Evolutionary conservation across 1,140 invertebrate genomes (phyloP).

Genomic region (Trichonephila inaurata): DNA sequence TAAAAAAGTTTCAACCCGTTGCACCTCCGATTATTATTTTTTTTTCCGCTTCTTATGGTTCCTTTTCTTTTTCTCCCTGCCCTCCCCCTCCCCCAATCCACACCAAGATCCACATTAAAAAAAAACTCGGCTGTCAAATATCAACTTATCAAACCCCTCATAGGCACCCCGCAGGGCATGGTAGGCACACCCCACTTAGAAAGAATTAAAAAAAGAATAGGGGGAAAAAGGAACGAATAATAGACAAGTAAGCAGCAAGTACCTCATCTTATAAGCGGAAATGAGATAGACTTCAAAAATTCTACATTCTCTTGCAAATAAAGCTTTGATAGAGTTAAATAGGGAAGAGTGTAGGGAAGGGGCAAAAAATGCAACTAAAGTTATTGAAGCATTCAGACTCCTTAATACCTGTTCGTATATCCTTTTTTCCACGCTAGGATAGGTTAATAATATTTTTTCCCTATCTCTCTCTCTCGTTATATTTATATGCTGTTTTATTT

Average conservation of each 20-base stretch:
- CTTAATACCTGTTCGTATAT: conserved; percentile 55
- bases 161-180: not conserved
- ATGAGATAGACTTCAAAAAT: conserved; percentile 66
- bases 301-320: conserved; percentile 51
- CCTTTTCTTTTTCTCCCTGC: not conserved
- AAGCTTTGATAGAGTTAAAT: conserved; percentile 1
- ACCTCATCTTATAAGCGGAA: conserved; percentile 46
- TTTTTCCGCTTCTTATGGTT: too few relatives aligned
- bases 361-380: not conserved
- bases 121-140: conserved; percentile 18
- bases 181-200: not conserved
- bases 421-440: conserved; percentile 40
- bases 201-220: not conserved
- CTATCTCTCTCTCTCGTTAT: not conserved
- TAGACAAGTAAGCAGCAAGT: not conserved
- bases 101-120: not conserved
- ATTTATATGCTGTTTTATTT: conserved; percentile 41
- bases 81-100: not conserved
- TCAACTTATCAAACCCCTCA: conserved; percentile 16
- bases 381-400: conserved; percentile 42
- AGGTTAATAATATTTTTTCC: conserved; percentile 31
- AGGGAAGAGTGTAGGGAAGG: not conserved
- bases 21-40: not conserved
- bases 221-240: not conserved
- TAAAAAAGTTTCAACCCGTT: conserved; percentile 16